Evolutionary conservation across 1,140 invertebrate genomes (phyloP).

Genomic region (Drosophila santomea): DNA sequence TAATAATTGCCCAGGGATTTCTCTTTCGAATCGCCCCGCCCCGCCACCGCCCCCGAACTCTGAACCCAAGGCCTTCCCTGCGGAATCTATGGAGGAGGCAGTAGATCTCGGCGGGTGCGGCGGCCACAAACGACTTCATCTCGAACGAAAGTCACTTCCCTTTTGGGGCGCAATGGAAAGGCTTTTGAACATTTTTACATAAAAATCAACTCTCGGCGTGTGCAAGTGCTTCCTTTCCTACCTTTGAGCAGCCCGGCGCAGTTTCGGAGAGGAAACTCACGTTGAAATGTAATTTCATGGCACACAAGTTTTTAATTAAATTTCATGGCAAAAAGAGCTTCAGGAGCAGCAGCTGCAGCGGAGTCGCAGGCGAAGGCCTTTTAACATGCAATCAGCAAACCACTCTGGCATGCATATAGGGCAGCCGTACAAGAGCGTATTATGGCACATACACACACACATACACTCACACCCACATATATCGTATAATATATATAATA

Average conservation of each 20-base stretch:
- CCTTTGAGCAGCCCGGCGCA: conserved; percentile 48
- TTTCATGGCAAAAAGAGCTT: conserved; percentile 73
- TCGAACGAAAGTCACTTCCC: conserved; percentile 56
- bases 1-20: conserved; percentile 35
- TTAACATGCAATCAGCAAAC: conserved; percentile 83
- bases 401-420: conserved; percentile 79
- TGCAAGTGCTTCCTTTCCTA: conserved; percentile 26
- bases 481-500: conserved; percentile 49
- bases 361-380: conserved; percentile 58
- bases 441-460: conserved; percentile 1
- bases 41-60: neutral
- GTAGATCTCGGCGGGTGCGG: conserved; percentile 35
- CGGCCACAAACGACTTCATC: conserved; percentile 45
- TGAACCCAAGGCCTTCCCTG: neutral
- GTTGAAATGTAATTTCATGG: conserved; percentile 83
- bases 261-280: conserved; percentile 58
- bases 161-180: conserved; percentile 4
- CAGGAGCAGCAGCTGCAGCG: conserved; percentile 13
- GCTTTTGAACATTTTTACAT: conserved; percentile 51
- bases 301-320: conserved; percentile 84
- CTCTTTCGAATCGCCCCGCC: neutral
- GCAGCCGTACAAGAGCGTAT: conserved; percentile 61
- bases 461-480: neutral
- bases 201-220: conserved; percentile 60
- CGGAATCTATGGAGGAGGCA: neutral